These are phyloP conservation scores for Platichthys flesus DNA, from an alignment of 2,113 vertebrate genomes.

Conservation along the genomic window DNA sequence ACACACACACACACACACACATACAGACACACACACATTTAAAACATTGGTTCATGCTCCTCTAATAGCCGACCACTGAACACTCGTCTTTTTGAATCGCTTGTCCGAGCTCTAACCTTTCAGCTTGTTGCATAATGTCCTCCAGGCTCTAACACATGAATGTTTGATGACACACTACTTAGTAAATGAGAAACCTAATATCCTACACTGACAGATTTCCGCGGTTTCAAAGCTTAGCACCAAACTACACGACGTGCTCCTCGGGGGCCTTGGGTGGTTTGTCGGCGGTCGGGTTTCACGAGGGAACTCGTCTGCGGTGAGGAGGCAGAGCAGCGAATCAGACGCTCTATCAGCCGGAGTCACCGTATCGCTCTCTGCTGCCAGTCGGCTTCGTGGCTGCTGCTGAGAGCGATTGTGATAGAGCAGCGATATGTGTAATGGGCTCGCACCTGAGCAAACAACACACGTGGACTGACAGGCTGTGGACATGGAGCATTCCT, in stretches of 20 bases:
- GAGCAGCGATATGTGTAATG: not conserved
- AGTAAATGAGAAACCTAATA: conserved; percentile 61
- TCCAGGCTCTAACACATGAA: conserved; percentile 69
- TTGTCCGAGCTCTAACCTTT: conserved; percentile 67
- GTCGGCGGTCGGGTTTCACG: conserved; percentile 2
- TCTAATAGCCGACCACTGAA: not conserved
- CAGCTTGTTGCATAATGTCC: conserved; percentile 69
- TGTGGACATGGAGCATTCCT: not conserved
- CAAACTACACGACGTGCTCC: conserved; percentile 13
- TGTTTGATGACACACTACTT: conserved; percentile 71
- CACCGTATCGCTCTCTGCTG: not conserved
- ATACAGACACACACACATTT: not conserved
- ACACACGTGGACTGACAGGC: not conserved
- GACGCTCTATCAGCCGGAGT: not conserved
- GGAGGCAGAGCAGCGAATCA: not conserved
- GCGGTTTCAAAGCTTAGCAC: conserved; percentile 33
- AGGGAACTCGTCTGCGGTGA: too few species aligned
- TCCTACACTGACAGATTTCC: conserved; percentile 38
- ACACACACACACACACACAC: not conserved
- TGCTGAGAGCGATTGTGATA: not conserved
- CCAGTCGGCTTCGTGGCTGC: too few species aligned
- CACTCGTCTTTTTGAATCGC: conserved; percentile 30
- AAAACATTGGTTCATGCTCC: not conserved
- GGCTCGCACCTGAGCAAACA: not conserved
- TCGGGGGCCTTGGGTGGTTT: not conserved